Conservation (phyloP, 2,113 vertebrate species). For the Orthonyx spaldingii region DNA sequence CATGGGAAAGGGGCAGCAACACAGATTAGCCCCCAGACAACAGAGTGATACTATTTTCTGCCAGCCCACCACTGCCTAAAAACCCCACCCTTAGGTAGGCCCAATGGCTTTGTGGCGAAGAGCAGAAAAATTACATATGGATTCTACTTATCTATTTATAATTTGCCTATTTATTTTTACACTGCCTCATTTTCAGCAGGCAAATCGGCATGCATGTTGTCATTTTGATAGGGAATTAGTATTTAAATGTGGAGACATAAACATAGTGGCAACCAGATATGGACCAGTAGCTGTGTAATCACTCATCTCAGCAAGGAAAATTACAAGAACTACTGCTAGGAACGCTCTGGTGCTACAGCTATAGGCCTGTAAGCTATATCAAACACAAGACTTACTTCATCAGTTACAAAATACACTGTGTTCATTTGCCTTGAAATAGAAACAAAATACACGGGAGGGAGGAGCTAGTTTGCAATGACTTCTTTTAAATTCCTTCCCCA, state of each 20-base stretch:
- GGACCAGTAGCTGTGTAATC: neutral
- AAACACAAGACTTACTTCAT: neutral
- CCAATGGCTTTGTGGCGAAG: neutral
- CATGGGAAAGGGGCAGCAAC: neutral
- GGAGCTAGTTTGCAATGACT: neutral
- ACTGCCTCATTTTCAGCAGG: neutral
- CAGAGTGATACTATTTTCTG: neutral
- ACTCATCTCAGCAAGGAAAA: neutral
- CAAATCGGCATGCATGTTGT: neutral
- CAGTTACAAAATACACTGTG: neutral
- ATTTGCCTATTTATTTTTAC: slow-evolving; percentile 2
- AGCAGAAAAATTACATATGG: neutral
- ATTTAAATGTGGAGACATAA: neutral
- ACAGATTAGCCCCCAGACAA: neutral
- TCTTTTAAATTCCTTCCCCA: neutral
- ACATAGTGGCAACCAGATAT: neutral
- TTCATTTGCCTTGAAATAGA: neutral
- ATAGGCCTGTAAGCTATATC: neutral
- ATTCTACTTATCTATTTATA: neutral
- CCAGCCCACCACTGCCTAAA: neutral
- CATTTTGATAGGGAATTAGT: neutral
- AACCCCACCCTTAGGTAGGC: neutral
- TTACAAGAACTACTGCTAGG: neutral
- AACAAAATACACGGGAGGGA: neutral
- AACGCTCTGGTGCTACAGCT: neutral